These are phyloP conservation scores for Siniperca scherzeri DNA, from an alignment of 2,797 vertebrate genomes.

Conservation along the genomic window DNA sequence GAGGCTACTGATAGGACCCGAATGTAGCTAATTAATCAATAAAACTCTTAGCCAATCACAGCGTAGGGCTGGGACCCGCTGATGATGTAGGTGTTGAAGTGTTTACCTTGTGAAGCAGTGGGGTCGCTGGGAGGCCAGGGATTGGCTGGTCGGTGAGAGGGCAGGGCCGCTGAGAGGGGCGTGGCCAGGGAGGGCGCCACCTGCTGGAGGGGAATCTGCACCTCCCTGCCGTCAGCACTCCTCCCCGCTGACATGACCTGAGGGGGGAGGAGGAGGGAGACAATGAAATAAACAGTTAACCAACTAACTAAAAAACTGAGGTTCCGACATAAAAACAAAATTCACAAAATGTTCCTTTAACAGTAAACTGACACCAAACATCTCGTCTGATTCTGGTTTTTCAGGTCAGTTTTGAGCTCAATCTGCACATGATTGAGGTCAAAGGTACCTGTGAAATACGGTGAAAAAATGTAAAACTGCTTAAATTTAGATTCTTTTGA, in stretches of 20 bases:
- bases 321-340: not conserved
- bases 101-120: constrained; percentile 61
- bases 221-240: constrained; percentile 89
- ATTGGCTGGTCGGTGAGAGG: constrained; percentile 72
- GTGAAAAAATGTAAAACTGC: too few relatives aligned
- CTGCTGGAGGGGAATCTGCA: constrained; percentile 90
- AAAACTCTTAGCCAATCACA: not conserved
- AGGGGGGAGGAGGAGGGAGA: not conserved
- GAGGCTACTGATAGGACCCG: not conserved
- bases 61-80: not conserved
- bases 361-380: not conserved
- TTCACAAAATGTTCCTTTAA: not conserved
- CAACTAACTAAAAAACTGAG: not conserved
- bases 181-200: constrained; percentile 86
- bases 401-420: not conserved
- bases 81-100: not conserved
- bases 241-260: constrained; percentile 94
- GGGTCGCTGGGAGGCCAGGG: constrained; percentile 81
- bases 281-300: not conserved
- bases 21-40: not conserved
- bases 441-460: too few relatives aligned
- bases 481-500: too few relatives aligned
- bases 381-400: not conserved
- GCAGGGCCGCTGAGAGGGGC: constrained; percentile 69
- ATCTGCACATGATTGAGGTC: not conserved